phyloP scores from a whole-genome alignment of 1,140 invertebrate genomes.

The Calliopsis andreniformis region DNA sequence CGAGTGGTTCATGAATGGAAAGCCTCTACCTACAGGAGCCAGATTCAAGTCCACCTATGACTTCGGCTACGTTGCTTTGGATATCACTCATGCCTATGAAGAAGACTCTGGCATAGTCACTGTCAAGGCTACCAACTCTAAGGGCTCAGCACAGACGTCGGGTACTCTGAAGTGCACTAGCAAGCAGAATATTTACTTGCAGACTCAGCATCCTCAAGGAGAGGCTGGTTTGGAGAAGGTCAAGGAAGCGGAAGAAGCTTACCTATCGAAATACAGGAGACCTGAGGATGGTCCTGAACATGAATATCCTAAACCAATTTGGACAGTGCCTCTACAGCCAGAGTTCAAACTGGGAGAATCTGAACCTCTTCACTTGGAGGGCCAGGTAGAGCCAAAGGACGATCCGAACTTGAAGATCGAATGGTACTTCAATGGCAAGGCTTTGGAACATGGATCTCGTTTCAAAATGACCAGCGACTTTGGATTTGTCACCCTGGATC shows the following conservation, averaged over 20 bases:
- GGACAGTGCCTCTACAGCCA: slow-evolving; percentile 90
- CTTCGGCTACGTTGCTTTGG: slow-evolving; percentile 93
- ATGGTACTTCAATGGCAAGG: slow-evolving; percentile 96
- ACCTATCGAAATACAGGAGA: slow-evolving; percentile 86
- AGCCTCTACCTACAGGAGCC: slow-evolving; percentile 89
- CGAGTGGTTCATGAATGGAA: slow-evolving; percentile 94
- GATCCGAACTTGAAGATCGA: slow-evolving; percentile 97
- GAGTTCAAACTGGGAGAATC: slow-evolving; percentile 94
- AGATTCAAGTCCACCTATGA: slow-evolving; percentile 93
- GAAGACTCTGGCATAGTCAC: slow-evolving; percentile 96
- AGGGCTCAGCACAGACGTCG: slow-evolving; percentile 93
- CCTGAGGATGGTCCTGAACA: slow-evolving; percentile 86
- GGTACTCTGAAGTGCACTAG: slow-evolving; percentile 92
- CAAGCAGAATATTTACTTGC: slow-evolving; percentile 89
- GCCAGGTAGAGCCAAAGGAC: slow-evolving; percentile 96
- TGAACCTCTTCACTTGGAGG: slow-evolving; percentile 95
- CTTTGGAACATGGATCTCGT: slow-evolving; percentile 90
- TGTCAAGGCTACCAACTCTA: slow-evolving; percentile 95
- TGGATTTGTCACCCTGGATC: slow-evolving; percentile 94
- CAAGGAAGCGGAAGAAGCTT: slow-evolving; percentile 90
- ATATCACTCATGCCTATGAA: slow-evolving; percentile 90
- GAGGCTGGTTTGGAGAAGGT: slow-evolving; percentile 92
- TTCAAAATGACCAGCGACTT: slow-evolving; percentile 96
- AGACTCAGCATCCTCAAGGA: slow-evolving; percentile 95
- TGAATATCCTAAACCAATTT: slow-evolving; percentile 93